phyloP scores from a whole-genome alignment of 2,888 invertebrate species.

The Heteromyza rotundicornis region DNA sequence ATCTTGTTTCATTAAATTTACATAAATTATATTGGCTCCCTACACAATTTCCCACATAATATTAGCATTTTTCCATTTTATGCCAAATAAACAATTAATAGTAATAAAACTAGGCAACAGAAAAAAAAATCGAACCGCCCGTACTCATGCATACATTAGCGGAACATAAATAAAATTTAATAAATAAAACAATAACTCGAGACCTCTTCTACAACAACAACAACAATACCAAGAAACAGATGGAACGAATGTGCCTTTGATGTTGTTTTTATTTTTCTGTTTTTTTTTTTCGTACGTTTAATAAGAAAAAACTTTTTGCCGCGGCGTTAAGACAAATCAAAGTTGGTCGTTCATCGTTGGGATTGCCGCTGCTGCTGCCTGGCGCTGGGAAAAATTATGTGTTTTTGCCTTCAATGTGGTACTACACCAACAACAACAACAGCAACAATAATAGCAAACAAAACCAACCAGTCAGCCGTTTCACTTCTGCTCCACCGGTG shows the following conservation, averaged over 20 bases:
- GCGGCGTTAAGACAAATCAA: not conserved
- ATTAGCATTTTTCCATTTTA: slow-evolving; percentile 33
- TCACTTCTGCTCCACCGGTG: too few relatives aligned
- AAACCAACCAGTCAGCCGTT: too few relatives aligned
- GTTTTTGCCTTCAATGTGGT: too few relatives aligned
- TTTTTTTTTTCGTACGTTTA: not conserved
- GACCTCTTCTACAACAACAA: not conserved
- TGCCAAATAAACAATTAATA: slow-evolving; percentile 6
- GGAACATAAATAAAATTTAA: slow-evolving; percentile 1
- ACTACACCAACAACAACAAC: too few relatives aligned
- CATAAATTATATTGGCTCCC: too few relatives aligned
- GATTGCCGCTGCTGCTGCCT: not conserved
- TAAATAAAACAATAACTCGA: slow-evolving; percentile 12
- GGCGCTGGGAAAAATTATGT: not conserved
- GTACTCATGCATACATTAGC: slow-evolving; percentile 13
- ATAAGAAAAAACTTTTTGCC: not conserved
- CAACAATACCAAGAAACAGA: not conserved
- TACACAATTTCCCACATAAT: slow-evolving; percentile 46
- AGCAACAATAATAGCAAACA: too few relatives aligned
- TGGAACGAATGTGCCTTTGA: not conserved
- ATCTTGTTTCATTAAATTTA: too few relatives aligned
- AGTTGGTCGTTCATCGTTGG: not conserved
- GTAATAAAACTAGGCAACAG: not conserved
- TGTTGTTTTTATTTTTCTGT: not conserved
- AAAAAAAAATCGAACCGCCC: slow-evolving; percentile 6